These are phyloP conservation scores for Bombus picipes DNA, from an alignment of 1,140 invertebrate species.

Conservation along the genomic window DNA sequence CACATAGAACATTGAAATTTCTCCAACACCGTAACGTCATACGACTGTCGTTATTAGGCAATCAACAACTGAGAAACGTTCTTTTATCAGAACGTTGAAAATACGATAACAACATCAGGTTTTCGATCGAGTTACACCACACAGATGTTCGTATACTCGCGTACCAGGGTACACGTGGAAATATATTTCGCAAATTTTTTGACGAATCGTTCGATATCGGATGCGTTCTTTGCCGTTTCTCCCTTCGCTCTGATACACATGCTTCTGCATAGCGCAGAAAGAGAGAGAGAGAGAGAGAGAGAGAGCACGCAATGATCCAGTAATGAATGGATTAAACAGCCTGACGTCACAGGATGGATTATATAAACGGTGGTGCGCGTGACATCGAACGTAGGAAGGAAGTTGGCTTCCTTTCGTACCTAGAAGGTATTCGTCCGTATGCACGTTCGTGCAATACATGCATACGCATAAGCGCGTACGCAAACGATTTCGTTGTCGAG, in stretches of 20 bases:
- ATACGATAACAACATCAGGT: neutral
- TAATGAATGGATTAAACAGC: constrained; percentile 77
- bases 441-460: constrained; percentile 24
- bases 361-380: constrained; percentile 74
- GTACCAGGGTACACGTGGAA: too few species aligned
- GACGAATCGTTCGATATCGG: neutral
- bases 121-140: too few species aligned
- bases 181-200: too few species aligned
- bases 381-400: constrained; percentile 76
- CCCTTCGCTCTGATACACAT: neutral
- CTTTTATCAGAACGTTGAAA: neutral
- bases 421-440: constrained; percentile 65
- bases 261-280: neutral
- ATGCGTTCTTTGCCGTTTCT: neutral
- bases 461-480: constrained; percentile 12
- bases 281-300: constrained; percentile 15
- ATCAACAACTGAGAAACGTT: neutral
- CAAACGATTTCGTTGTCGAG: constrained; percentile 58
- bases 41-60: too few species aligned
- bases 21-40: too few species aligned
- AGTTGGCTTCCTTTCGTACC: constrained; percentile 76
- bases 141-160: too few species aligned
- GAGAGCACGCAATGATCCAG: constrained; percentile 28
- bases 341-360: constrained; percentile 77
- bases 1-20: too few species aligned